Conservation (phyloP, 2,888 invertebrate genomes). For the Silvanus unidentatus region DNA sequence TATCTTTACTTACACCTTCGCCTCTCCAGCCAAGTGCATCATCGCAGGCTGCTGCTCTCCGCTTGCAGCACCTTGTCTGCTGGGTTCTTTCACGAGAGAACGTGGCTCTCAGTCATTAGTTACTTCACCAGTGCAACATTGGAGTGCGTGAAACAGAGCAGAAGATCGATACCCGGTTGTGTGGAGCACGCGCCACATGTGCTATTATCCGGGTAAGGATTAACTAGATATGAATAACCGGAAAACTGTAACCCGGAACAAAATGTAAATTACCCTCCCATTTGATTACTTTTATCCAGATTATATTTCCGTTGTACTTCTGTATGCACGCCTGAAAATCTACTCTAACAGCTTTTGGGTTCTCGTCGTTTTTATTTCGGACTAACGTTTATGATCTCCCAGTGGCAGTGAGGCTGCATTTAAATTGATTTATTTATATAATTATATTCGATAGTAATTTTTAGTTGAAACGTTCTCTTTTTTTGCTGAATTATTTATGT, state of each 20-base stretch:
- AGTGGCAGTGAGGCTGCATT: no score
- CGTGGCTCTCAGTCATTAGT: no score
- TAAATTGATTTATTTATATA: no score
- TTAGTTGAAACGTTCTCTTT: no score
- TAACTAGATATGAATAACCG: slow-evolving; percentile 30
- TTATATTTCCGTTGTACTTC: slow-evolving; percentile 18
- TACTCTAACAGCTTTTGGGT: no score
- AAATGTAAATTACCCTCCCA: slow-evolving; percentile 28
- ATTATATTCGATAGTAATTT: no score
- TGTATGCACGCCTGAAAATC: slow-evolving; percentile 1
- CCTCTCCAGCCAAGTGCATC: slow-evolving; percentile 14
- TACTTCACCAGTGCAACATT: slow-evolving; percentile 14
- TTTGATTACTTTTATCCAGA: slow-evolving; percentile 28
- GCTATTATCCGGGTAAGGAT: slow-evolving; percentile 28
- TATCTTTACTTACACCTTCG: background rate
- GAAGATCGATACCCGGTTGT: slow-evolving; percentile 26
- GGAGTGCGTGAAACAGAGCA: slow-evolving; percentile 17
- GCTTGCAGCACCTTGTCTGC: no score
- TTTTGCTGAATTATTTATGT: no score
- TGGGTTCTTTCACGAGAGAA: no score
- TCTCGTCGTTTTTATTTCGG: no score
- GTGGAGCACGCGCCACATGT: slow-evolving; percentile 30
- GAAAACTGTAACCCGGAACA: slow-evolving; percentile 30
- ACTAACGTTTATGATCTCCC: no score
- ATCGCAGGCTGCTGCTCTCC: slow-evolving; percentile 4